Evolutionary conservation across 2,888 invertebrate genomes (phyloP).

Genomic region (Eubasilissa splendida): DNA sequence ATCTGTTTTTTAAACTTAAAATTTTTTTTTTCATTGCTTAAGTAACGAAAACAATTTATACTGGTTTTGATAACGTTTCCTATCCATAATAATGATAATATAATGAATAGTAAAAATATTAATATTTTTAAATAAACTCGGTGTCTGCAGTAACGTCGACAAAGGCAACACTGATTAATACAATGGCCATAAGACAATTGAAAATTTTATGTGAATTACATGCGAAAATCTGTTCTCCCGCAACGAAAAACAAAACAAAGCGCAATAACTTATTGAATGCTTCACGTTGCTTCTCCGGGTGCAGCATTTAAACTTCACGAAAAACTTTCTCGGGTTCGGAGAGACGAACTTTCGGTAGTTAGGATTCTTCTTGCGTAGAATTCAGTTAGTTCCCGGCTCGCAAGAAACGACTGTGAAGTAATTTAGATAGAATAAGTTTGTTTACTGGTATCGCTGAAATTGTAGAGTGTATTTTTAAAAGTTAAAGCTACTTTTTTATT

Average conservation of each 20-base stretch:
- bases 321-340: conserved; percentile 3
- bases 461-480: not conserved
- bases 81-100: no score
- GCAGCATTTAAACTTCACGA: conserved; percentile 9
- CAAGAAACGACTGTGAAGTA: not conserved
- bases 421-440: conserved; percentile 16
- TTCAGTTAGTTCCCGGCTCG: not conserved
- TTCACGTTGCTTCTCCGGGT: not conserved
- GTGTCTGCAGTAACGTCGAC: no score
- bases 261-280: not conserved
- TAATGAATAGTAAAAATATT: no score
- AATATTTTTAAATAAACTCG: no score
- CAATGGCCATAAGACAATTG: not conserved
- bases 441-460: conserved; percentile 7
- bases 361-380: conserved; percentile 27
- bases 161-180: no score
- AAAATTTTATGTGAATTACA: not conserved
- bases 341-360: conserved; percentile 3
- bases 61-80: no score
- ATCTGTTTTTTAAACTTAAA: no score
- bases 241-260: not conserved
- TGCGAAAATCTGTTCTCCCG: not conserved
- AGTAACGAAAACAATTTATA: no score
- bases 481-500: no score
- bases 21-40: no score